Conservation (phyloP, 2,113 vertebrate genomes). For the Vulpes vulpes region DNA sequence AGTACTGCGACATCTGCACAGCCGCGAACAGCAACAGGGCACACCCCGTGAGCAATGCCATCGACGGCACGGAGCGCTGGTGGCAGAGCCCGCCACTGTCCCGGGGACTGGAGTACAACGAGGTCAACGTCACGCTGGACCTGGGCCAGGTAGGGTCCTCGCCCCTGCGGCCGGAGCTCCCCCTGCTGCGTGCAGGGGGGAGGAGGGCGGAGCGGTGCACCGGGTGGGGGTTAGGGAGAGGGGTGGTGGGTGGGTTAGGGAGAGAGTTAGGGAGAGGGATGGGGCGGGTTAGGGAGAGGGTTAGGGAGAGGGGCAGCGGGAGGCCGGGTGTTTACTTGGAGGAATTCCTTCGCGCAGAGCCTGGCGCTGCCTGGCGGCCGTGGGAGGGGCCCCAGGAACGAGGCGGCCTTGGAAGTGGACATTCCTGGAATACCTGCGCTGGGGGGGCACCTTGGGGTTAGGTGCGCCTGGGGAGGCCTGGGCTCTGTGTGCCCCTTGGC, state of each 20-base stretch:
- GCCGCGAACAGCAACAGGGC: conserved; percentile 92
- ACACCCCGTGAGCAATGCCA: conserved; percentile 95
- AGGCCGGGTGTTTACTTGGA: background rate
- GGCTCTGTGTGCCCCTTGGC: background rate
- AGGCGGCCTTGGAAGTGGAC: conserved; percentile 10
- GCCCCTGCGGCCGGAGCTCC: background rate
- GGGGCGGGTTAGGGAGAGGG: too few relatives aligned
- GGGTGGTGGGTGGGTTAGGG: too few relatives aligned
- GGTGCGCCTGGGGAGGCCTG: background rate
- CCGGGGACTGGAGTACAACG: conserved; percentile 94
- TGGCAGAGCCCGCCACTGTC: conserved; percentile 99
- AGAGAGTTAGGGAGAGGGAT: too few relatives aligned
- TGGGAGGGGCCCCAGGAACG: conserved; percentile 71
- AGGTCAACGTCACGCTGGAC: conserved; percentile 98
- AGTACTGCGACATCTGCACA: conserved; percentile 97
- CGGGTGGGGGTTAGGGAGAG: too few relatives aligned
- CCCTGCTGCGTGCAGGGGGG: too few relatives aligned
- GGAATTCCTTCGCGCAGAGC: conserved; percentile 48
- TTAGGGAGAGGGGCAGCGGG: background rate
- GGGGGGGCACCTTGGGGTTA: background rate
- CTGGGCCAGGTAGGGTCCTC: conserved; percentile 94
- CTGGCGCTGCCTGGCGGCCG: background rate
- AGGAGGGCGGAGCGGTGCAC: too few relatives aligned
- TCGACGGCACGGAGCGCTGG: conserved; percentile 98
- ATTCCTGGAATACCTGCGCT: conserved; percentile 79